Evolutionary conservation across 2,113 vertebrate species (phyloP).

Genomic region (Strix uralensis): DNA sequence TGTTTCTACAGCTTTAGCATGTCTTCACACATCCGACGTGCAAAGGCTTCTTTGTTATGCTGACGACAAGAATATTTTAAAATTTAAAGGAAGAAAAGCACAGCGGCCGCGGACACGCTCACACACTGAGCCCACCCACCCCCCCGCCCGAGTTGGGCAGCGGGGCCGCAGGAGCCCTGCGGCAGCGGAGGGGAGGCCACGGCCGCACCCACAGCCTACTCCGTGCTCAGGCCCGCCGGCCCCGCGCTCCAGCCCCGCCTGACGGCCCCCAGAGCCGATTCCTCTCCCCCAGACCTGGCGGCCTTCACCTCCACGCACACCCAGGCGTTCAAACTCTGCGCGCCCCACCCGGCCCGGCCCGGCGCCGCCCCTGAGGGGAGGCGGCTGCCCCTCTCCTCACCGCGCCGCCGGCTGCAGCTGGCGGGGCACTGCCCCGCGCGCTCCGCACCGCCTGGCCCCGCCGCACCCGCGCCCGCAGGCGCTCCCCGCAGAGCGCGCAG

Average conservation of each 20-base stretch:
- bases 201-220: not conserved
- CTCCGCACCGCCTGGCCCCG: constrained; percentile 78
- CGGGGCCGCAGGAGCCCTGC: not conserved
- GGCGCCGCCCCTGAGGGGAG: not conserved
- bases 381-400: accelerated
- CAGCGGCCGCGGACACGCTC: accelerated
- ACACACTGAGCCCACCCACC: not conserved
- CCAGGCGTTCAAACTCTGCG: accelerated
- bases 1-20: not conserved
- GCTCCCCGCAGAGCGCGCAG: constrained; percentile 83
- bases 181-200: too few relatives aligned
- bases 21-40: not conserved
- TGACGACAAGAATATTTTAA: not conserved
- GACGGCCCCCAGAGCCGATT: accelerated
- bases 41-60: not conserved
- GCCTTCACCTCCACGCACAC: accelerated
- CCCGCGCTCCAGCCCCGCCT: not conserved
- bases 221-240: not conserved
- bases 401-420: not conserved
- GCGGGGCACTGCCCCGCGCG: constrained; percentile 49
- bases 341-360: not conserved
- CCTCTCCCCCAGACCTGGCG: accelerated
- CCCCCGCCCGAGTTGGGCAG: not conserved
- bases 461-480: constrained; percentile 75
- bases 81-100: not conserved